A percentile compares a stretch with the other conserved stretches of the same genome.
Evolutionary conservation across 2,113 vertebrate genomes (phyloP).

Genomic region (Proteles cristata): DNA sequence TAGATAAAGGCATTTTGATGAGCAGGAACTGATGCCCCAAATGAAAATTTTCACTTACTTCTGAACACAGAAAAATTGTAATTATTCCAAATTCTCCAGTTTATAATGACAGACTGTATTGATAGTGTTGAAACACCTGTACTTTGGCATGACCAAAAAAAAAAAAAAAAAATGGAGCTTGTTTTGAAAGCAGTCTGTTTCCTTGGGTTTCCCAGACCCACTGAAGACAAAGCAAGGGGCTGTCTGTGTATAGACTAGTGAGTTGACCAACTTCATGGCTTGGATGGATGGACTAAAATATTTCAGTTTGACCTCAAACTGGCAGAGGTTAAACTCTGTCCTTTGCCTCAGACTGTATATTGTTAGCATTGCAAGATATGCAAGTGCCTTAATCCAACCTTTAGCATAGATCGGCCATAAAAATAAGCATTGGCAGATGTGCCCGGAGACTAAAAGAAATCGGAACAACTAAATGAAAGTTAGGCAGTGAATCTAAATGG

Average conservation of each 20-base stretch:
- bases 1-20: not conserved
- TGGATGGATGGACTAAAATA: not conserved
- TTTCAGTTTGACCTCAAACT: slow-evolving; percentile 53
- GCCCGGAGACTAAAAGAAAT: slow-evolving; percentile 36
- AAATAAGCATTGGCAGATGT: slow-evolving; percentile 65
- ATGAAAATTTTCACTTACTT: not conserved
- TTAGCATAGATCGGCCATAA: slow-evolving; percentile 62
- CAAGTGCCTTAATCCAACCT: slow-evolving; percentile 59
- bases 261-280: not conserved
- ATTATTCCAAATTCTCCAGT: slow-evolving; percentile 47
- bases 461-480: slow-evolving; percentile 58
- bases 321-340: not conserved
- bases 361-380: slow-evolving; percentile 28
- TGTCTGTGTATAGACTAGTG: not conserved
- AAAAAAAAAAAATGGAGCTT: not conserved
- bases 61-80: slow-evolving; percentile 4
- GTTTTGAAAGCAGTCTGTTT: not conserved
- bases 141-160: not conserved
- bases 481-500: not conserved
- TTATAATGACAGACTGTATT: not conserved
- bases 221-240: not conserved
- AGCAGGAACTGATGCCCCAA: not conserved
- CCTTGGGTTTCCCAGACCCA: not conserved
- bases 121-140: slow-evolving; percentile 17
- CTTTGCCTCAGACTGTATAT: not conserved